phyloP scores from a whole-genome alignment of 2,113 vertebrate species.

The Cynopterus brachyotis region DNA sequence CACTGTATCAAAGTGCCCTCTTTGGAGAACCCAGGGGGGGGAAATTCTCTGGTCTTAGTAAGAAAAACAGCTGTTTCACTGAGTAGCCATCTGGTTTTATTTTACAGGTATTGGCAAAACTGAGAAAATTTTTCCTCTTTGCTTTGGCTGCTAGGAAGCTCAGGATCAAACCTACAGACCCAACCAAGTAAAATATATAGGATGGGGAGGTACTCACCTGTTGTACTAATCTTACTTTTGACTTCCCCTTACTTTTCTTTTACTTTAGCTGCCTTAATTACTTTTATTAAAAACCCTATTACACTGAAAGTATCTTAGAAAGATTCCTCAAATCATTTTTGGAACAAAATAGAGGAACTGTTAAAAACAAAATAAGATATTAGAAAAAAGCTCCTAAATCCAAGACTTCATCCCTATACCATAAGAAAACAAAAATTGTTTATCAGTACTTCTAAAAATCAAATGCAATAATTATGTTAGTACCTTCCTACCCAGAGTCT shows the following conservation, averaged over 20 bases:
- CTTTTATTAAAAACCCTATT: constrained; percentile 37
- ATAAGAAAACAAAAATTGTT: neutral
- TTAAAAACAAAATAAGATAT: neutral
- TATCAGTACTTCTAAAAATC: neutral
- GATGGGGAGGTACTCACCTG: neutral
- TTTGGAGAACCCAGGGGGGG: neutral
- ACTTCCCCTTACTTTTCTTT: neutral
- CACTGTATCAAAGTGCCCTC: neutral
- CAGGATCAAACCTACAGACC: neutral
- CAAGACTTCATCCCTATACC: neutral
- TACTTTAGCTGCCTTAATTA: neutral
- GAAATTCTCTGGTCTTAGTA: neutral
- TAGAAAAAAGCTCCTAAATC: neutral
- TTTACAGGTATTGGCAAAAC: neutral
- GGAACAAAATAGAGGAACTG: neutral
- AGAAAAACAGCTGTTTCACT: neutral
- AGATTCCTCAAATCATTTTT: neutral
- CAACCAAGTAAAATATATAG: neutral
- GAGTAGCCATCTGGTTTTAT: neutral
- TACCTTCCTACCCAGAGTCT: neutral
- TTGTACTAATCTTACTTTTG: neutral
- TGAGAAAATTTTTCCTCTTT: neutral
- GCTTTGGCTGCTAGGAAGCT: constrained; percentile 3
- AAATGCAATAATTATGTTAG: neutral
- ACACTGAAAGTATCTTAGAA: neutral